A percentile compares a stretch with the other conserved stretches of the same genome.
Evolutionary conservation across 2,888 invertebrate genomes (phyloP).

Genomic region (Sepiola atlantica): DNA sequence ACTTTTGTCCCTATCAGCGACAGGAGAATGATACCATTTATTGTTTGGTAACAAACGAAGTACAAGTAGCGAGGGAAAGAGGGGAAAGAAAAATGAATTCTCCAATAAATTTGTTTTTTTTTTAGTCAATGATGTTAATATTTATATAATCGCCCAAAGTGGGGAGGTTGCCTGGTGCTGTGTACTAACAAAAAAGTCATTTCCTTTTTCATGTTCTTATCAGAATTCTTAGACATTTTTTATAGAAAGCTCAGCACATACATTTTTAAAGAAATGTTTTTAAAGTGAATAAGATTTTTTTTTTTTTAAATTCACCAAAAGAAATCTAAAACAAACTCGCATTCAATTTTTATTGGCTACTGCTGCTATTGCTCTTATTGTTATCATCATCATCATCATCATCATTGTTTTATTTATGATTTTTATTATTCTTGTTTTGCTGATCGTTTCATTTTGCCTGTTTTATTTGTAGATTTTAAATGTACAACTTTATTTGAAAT

Average conservation of each 20-base stretch:
- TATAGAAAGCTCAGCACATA: not conserved
- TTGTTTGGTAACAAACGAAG: not conserved
- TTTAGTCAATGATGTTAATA: not conserved
- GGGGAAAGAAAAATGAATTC: not conserved
- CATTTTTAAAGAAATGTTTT: not conserved
- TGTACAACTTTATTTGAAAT: not conserved
- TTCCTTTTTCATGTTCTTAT: not conserved
- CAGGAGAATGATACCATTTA: not conserved
- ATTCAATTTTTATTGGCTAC: not conserved
- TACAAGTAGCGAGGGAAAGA: not conserved
- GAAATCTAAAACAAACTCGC: no score
- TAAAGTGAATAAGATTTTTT: not conserved
- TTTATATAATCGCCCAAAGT: not conserved
- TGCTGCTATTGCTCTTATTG: not conserved
- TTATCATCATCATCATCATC: not conserved
- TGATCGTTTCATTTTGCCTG: not conserved
- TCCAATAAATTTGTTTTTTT: no score
- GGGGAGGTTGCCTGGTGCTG: not conserved
- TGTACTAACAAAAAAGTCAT: not conserved
- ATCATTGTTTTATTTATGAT: not conserved
- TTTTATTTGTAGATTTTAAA: constrained; percentile 19
- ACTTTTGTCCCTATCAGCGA: not conserved
- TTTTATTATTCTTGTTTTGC: not conserved
- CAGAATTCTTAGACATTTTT: not conserved
- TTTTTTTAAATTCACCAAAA: no score